Percentiles rank a stretch among this genome's conserved stretches.
Conservation (phyloP, 2,888 invertebrate genomes). For the Petrophora chlorosata region DNA sequence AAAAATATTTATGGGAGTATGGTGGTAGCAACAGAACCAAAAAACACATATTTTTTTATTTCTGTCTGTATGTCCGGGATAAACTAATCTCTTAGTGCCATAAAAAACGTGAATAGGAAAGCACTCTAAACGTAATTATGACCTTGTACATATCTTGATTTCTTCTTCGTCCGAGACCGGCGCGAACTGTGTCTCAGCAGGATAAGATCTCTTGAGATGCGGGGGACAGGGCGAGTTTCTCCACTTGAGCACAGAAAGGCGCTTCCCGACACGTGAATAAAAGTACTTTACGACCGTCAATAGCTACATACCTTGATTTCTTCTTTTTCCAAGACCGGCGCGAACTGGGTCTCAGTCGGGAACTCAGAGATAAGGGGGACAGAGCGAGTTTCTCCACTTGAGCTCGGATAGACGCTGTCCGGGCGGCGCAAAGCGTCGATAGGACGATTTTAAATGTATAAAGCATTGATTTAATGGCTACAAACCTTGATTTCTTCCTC, state of each 20-base stretch:
- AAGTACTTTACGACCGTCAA: too few species aligned
- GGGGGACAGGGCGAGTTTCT: conserved; percentile 93
- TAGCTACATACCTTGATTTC: conserved; percentile 63
- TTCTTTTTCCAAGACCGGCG: conserved; percentile 76
- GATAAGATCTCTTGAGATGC: conserved; percentile 93
- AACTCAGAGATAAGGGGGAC: conserved; percentile 93
- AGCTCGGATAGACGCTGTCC: conserved; percentile 85
- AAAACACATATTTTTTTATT: too few species aligned
- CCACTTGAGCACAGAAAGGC: conserved; percentile 88
- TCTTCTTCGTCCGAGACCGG: conserved; percentile 76
- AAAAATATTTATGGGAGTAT: too few species aligned
- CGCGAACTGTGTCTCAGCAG: conserved; percentile 90
- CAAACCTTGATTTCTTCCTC: conserved; percentile 74
- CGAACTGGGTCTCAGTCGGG: conserved; percentile 91
- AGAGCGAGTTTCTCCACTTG: conserved; percentile 90
- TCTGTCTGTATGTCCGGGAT: too few species aligned
- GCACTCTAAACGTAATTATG: too few species aligned
- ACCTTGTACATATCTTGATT: conserved; percentile 66
- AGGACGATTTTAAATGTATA: too few species aligned
- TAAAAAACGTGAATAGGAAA: too few species aligned
- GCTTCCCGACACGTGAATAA: conserved; percentile 51
- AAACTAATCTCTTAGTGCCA: too few species aligned
- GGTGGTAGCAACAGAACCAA: too few species aligned
- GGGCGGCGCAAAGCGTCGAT: conserved; percentile 43
- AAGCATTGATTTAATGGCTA: too few species aligned